Conservation (phyloP, 2,888 invertebrate species). For the Drosophila anomelani region DNA sequence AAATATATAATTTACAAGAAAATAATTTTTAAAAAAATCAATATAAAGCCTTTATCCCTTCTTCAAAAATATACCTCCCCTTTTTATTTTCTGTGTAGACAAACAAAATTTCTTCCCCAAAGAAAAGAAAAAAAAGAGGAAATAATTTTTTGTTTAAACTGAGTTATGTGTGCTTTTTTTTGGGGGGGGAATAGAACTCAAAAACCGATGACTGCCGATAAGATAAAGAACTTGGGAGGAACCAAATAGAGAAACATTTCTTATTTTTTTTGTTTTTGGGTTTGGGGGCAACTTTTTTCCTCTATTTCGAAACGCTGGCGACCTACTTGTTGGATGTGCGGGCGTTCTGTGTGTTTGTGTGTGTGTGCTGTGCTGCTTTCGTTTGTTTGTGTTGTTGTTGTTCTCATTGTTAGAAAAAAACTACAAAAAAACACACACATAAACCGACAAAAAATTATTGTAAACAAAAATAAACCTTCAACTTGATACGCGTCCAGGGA, state of each 20-base stretch:
- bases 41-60: too few species aligned
- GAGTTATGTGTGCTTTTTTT: conserved; percentile 1
- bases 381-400: conserved; percentile 32
- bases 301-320: conserved; percentile 73
- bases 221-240: conserved; percentile 57
- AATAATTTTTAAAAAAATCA: neutral
- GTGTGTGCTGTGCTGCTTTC: conserved; percentile 31
- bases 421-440: conserved; percentile 54
- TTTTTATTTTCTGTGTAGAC: neutral
- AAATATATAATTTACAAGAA: neutral
- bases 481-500: conserved; percentile 83
- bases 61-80: too few species aligned
- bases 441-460: conserved; percentile 75
- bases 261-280: neutral
- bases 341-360: conserved; percentile 36
- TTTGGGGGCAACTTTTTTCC: conserved; percentile 20
- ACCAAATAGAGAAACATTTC: conserved; percentile 7
- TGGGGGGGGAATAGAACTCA: conserved; percentile 33
- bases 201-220: conserved; percentile 64
- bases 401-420: conserved; percentile 61
- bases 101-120: conserved; percentile 3
- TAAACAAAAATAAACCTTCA: conserved; percentile 83
- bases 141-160: conserved; percentile 33
- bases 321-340: conserved; percentile 75
- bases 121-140: conserved; percentile 17